These are phyloP conservation scores for Lomographa bimaculata DNA, from an alignment of 2,888 invertebrate species.

Conservation along the genomic window DNA sequence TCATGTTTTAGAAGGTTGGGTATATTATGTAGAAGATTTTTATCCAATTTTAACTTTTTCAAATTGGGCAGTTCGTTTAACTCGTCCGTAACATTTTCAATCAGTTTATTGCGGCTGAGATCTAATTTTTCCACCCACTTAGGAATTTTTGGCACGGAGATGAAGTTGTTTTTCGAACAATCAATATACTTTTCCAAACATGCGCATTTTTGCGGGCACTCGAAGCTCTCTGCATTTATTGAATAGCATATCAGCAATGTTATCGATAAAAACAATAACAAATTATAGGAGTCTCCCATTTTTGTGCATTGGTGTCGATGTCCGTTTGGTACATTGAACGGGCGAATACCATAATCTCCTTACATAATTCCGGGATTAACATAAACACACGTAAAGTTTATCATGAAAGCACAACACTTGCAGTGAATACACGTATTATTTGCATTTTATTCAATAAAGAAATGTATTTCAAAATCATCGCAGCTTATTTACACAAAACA, in stretches of 20 bases:
- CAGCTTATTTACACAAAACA: conserved; percentile 61
- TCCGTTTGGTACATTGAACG: conserved; percentile 57
- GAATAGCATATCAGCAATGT: conserved; percentile 55
- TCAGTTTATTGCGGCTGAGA: conserved; percentile 78
- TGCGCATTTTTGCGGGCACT: conserved; percentile 87
- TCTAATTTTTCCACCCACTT: conserved; percentile 90
- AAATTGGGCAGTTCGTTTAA: conserved; percentile 62
- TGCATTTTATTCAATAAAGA: conserved; percentile 56
- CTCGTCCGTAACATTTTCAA: conserved; percentile 62
- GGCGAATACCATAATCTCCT: conserved; percentile 55
- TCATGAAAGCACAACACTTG: conserved; percentile 48
- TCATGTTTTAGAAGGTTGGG: conserved; percentile 80
- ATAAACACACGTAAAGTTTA: conserved; percentile 44
- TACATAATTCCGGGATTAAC: conserved; percentile 65
- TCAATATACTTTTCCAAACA: conserved; percentile 90
- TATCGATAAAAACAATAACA: conserved; percentile 69
- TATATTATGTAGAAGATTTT: conserved; percentile 81
- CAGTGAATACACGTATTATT: conserved; percentile 45
- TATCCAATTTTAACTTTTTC: conserved; percentile 78
- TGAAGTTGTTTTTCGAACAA: conserved; percentile 88
- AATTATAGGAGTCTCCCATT: conserved; percentile 77
- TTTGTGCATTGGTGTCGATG: conserved; percentile 72
- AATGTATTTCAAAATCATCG: conserved; percentile 52
- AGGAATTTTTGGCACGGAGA: conserved; percentile 89
- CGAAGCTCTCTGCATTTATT: conserved; percentile 63